Percentiles rank a stretch among this genome's conserved stretches.
Evolutionary conservation across 2,797 vertebrate species (phyloP).

Genomic region (Masticophis lateralis): DNA sequence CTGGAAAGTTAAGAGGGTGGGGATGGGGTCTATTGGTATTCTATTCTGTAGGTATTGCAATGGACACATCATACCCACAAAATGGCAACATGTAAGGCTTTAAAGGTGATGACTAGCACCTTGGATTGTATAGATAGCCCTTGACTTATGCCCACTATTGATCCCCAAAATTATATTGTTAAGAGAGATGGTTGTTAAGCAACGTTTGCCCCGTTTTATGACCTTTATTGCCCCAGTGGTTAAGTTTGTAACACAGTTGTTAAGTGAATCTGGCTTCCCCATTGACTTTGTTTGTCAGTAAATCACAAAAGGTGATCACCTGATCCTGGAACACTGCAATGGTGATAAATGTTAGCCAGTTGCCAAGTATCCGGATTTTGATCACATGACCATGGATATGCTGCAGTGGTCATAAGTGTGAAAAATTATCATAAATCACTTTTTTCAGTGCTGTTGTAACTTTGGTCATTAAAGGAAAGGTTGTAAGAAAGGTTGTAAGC

Average conservation of each 20-base stretch:
- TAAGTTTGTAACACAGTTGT: not conserved
- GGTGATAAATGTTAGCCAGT: not conserved
- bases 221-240: not conserved
- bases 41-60: not conserved
- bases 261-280: not conserved
- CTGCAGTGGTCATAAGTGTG: not conserved
- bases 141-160: not conserved
- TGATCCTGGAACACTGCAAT: not conserved
- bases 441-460: not conserved
- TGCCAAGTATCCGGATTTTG: not conserved
- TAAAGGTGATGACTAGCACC: not conserved
- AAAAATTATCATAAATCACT: not conserved
- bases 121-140: not conserved
- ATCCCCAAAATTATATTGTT: not conserved
- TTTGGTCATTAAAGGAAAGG: not conserved
- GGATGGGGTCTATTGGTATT: not conserved
- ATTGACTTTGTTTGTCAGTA: not conserved
- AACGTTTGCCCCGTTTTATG: not conserved
- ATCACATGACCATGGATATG: not conserved
- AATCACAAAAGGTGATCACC: too few relatives aligned
- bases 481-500: not conserved
- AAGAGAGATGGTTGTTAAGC: not conserved
- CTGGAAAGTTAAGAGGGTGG: not conserved
- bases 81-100: not conserved
- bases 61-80: not conserved